These are phyloP conservation scores for Taenaris catops DNA, from an alignment of 2,888 invertebrate species.

Conservation along the genomic window DNA sequence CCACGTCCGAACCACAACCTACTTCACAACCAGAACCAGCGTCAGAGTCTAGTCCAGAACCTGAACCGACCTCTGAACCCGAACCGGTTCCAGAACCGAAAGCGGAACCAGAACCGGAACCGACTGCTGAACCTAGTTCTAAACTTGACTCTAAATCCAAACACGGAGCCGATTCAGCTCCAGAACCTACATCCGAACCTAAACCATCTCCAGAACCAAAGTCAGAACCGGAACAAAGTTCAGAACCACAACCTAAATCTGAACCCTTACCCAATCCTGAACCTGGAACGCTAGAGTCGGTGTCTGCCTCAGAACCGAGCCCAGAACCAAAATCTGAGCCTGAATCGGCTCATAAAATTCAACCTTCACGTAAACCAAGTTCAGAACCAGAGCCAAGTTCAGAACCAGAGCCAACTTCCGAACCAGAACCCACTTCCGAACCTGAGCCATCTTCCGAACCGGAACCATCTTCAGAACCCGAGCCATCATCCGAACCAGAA, in stretches of 20 bases:
- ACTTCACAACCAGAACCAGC: constrained; percentile 52
- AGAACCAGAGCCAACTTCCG: constrained; percentile 54
- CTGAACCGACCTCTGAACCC: constrained; percentile 42
- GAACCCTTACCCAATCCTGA: constrained; percentile 62
- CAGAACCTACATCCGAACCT: constrained; percentile 45
- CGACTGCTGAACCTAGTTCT: constrained; percentile 45
- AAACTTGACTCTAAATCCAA: constrained; percentile 51
- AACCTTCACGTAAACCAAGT: too few relatives aligned
- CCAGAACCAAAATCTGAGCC: constrained; percentile 54
- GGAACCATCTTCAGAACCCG: constrained; percentile 45
- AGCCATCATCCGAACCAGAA: constrained; percentile 34
- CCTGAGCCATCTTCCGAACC: constrained; percentile 57
- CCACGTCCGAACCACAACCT: constrained; percentile 42
- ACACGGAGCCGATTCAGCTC: constrained; percentile 34
- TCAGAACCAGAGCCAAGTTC: constrained; percentile 48
- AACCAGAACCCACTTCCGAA: constrained; percentile 48
- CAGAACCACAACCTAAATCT: constrained; percentile 52
- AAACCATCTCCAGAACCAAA: constrained; percentile 32
- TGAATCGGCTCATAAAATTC: constrained; percentile 41
- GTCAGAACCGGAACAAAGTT: constrained; percentile 33
- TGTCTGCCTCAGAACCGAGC: constrained; percentile 74
- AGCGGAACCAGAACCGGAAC: constrained; percentile 37
- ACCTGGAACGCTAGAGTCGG: too few relatives aligned
- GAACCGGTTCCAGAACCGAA: constrained; percentile 48
- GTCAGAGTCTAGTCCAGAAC: constrained; percentile 56